phyloP scores from a whole-genome alignment of 2,113 vertebrate genomes.

The Arizona elegans region DNA sequence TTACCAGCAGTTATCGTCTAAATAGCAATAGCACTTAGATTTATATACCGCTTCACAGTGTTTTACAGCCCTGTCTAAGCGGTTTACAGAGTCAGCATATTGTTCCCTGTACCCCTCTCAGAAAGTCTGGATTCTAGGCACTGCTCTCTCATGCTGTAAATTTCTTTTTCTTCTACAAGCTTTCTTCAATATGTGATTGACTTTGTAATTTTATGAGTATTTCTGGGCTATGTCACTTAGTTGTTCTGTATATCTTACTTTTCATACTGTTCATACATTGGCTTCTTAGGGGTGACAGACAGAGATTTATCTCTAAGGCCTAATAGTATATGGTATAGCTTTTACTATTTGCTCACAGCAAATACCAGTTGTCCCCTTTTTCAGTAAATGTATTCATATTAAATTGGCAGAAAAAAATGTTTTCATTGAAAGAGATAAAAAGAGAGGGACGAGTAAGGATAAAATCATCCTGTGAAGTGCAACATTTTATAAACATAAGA shows the following conservation, averaged over 20 bases:
- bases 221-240: background rate
- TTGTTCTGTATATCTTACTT: background rate
- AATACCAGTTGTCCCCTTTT: background rate
- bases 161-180: background rate
- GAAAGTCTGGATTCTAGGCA: background rate
- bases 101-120: background rate
- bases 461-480: background rate
- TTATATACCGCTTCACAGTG: too few species aligned
- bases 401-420: background rate
- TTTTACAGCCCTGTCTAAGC: too few species aligned
- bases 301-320: background rate
- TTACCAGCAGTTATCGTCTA: background rate
- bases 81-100: too few species aligned
- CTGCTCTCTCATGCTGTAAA: background rate
- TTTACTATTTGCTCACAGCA: background rate
- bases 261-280: background rate
- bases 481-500: background rate
- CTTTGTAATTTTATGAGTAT: background rate
- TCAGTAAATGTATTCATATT: background rate
- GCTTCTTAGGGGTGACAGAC: background rate
- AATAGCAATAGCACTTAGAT: background rate
- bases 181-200: background rate
- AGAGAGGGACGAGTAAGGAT: background rate
- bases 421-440: background rate
- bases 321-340: background rate